Evolutionary conservation across 2,113 vertebrate species (phyloP).

Genomic region (Pantherophis guttatus): DNA sequence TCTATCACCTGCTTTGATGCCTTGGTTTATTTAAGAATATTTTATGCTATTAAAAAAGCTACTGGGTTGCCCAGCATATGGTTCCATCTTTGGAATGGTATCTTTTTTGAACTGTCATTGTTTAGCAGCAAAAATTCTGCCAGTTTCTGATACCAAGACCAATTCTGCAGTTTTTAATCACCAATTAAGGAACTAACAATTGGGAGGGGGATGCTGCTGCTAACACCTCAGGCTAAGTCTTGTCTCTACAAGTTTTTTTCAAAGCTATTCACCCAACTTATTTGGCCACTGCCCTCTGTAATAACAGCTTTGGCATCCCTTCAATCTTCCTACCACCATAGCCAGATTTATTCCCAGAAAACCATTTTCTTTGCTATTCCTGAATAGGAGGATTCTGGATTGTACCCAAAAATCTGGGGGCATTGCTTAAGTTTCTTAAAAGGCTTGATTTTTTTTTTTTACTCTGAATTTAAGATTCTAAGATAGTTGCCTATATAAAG

Average conservation of each 20-base stretch:
- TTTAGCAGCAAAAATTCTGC: background rate
- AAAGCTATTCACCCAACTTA: background rate
- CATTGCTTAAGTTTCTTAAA: background rate
- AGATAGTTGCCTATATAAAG: background rate
- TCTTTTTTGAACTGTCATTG: background rate
- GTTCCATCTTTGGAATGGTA: background rate
- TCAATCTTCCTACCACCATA: background rate
- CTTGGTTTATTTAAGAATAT: background rate
- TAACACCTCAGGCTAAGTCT: background rate
- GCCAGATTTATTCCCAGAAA: background rate
- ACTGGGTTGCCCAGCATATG: background rate
- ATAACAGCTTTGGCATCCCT: background rate
- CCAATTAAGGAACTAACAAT: background rate
- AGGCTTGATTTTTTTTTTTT: background rate
- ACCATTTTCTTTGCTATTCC: background rate
- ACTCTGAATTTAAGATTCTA: background rate
- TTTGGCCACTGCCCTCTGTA: background rate
- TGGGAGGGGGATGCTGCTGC: background rate
- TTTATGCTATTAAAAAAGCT: background rate
- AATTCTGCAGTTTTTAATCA: background rate
- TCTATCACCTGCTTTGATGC: background rate
- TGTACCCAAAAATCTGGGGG: background rate
- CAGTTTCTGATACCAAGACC: background rate
- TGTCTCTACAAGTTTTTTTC: background rate
- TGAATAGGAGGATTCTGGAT: background rate